phyloP scores from a whole-genome alignment of 2,797 vertebrate species.

The Acanthiza pusilla region DNA sequence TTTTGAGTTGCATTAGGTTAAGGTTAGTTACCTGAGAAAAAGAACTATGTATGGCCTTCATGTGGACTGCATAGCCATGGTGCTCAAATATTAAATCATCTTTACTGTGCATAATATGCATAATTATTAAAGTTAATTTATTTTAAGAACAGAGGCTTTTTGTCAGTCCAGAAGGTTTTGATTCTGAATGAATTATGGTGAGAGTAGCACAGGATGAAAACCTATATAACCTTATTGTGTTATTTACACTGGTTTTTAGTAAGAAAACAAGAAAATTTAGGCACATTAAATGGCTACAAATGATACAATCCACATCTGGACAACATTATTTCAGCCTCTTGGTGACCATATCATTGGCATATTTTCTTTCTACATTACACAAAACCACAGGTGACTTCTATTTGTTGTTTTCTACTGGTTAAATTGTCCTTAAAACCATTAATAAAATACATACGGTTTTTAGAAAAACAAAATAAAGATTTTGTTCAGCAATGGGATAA shows the following conservation, averaged over 20 bases:
- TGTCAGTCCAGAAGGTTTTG: background rate
- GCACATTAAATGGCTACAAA: background rate
- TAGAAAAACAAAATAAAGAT: background rate
- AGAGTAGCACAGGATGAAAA: background rate
- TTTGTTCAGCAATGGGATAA: background rate
- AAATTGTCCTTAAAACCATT: background rate
- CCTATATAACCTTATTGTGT: background rate
- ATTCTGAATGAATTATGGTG: background rate
- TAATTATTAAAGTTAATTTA: background rate
- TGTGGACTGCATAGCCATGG: background rate
- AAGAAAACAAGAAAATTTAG: background rate
- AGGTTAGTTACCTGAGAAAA: background rate
- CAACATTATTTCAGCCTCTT: background rate
- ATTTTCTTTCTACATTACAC: background rate
- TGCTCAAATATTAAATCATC: background rate
- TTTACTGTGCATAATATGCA: background rate
- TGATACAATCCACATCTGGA: background rate
- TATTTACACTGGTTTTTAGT: background rate
- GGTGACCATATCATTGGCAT: background rate
- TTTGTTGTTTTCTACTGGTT: background rate
- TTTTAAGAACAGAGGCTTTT: background rate
- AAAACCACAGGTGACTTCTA: background rate
- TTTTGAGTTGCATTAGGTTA: background rate
- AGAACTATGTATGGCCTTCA: background rate
- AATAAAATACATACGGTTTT: background rate